These are phyloP conservation scores for Tetramorium simillimum DNA, from an alignment of 1,140 invertebrate species.

Conservation along the genomic window DNA sequence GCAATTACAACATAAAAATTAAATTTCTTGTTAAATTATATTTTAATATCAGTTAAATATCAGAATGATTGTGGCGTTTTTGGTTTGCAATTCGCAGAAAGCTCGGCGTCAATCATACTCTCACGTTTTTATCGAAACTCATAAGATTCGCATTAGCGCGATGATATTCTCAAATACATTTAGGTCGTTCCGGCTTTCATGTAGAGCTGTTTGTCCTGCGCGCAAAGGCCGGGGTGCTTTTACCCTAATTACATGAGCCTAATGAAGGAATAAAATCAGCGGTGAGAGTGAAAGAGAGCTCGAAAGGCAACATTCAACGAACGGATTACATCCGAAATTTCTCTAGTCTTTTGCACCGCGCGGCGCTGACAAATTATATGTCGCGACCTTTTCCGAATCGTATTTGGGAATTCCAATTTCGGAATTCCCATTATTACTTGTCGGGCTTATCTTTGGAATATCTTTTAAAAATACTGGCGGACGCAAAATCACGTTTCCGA, in stretches of 20 bases:
- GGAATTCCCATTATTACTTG: slow-evolving; percentile 2
- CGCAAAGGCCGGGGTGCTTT: slow-evolving; percentile 49
- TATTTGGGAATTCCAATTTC: background rate
- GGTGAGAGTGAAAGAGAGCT: slow-evolving; percentile 22
- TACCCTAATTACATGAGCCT: slow-evolving; percentile 51
- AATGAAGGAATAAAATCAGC: slow-evolving; percentile 57
- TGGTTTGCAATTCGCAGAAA: background rate
- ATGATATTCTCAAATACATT: slow-evolving; percentile 57
- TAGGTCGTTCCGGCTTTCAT: slow-evolving; percentile 50
- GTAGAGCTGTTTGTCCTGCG: slow-evolving; percentile 45
- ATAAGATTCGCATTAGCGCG: slow-evolving; percentile 53
- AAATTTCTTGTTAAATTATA: background rate
- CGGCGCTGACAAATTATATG: background rate
- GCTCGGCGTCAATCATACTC: slow-evolving; percentile 14
- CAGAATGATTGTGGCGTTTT: background rate
- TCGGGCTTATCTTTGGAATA: slow-evolving; percentile 10
- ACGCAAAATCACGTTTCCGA: background rate
- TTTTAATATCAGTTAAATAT: background rate
- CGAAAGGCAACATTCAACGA: background rate
- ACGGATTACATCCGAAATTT: slow-evolving; percentile 32
- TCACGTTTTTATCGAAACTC: slow-evolving; percentile 37
- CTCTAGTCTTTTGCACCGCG: background rate
- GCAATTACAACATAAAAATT: background rate
- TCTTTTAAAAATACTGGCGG: background rate
- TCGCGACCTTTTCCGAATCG: background rate